Base-by-base conservation (phyloP, 1,140 invertebrate species). In the Drosophila tsacasi region DNA sequence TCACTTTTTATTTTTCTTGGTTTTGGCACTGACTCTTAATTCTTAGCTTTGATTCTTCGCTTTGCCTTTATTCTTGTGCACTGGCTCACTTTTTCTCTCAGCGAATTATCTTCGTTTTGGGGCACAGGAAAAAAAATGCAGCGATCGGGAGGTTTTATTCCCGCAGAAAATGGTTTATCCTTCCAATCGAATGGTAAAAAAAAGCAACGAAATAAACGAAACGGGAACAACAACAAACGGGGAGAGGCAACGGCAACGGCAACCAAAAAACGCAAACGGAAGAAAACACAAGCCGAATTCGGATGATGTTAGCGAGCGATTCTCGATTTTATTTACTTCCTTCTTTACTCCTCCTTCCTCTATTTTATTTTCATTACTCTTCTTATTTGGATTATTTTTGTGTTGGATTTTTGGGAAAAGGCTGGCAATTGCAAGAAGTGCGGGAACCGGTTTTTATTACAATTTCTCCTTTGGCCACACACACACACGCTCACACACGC, bases 391-490 rank as follows among this genome's bases (percentile, higher is more conserved):
- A 52, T 50, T 62, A 50, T 35, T 62, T 30, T 50, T 30, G 27
- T 32, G 47, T 19, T 63, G 60, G 59, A 57, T 57, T 57, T 54
- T 55, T 35, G 59, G 59, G 15, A 62, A 50, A 67, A 32, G 42
- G 54, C 47, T n/a, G 47, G 47, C 52, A 67, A 49, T 46, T 44
- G 35, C 50, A 58, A 58, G 27, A 32, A 71, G 40, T 57, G 54
- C 37, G 54, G 54, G 54, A 72, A 72, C 69, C 69, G 69, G 69
- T 73, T 73, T 72, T 32, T 44, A 60, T 49, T 52, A 67, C 63
- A 67, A 76, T 77, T 77, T 76, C 75, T 77, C 62, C 73, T 59
- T 77, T 46, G 40, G 15, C 54, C 75, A 57, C 37, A 35, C 46
- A 52, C 58, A 75, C 54, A 57, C 47, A 37, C 30, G 23, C 25